These are phyloP conservation scores for Actenoides hombroni DNA, from an alignment of 2,113 vertebrate genomes.

Conservation along the genomic window DNA sequence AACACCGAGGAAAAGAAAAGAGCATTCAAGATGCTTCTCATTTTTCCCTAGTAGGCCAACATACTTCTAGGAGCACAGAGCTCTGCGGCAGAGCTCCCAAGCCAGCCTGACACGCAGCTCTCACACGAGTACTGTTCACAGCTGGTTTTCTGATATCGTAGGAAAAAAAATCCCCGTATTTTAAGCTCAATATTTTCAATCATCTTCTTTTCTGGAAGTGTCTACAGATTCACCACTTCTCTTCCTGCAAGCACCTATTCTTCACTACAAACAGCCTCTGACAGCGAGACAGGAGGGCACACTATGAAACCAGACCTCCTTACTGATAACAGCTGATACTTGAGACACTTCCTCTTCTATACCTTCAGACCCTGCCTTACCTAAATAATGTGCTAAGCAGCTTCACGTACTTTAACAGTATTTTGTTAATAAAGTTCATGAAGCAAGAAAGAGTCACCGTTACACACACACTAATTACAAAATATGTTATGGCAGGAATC, in stretches of 20 bases:
- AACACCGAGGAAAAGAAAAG: not conserved
- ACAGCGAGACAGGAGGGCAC: not conserved
- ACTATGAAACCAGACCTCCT: not conserved
- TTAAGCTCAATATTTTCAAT: not conserved
- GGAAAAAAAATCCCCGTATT: rapidly evolving
- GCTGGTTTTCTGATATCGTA: not conserved
- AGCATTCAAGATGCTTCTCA: not conserved
- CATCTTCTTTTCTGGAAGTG: not conserved
- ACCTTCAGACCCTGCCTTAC: not conserved
- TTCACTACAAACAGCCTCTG: not conserved
- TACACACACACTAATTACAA: not conserved
- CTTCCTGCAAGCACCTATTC: not conserved
- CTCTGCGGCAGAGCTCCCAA: not conserved
- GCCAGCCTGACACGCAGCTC: not conserved
- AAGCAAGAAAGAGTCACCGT: not conserved
- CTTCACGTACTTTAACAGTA: not conserved
- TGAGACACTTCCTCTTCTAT: not conserved
- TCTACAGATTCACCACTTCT: not conserved
- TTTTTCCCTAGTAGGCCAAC: not conserved
- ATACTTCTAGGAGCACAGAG: not conserved
- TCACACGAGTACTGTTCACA: rapidly evolving
- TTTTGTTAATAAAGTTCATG: not conserved
- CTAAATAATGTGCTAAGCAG: not conserved
- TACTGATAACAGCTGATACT: not conserved
- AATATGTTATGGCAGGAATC: not conserved